phyloP scores from a whole-genome alignment of 2,888 invertebrate genomes.

The Pristionchus mayeri region DNA sequence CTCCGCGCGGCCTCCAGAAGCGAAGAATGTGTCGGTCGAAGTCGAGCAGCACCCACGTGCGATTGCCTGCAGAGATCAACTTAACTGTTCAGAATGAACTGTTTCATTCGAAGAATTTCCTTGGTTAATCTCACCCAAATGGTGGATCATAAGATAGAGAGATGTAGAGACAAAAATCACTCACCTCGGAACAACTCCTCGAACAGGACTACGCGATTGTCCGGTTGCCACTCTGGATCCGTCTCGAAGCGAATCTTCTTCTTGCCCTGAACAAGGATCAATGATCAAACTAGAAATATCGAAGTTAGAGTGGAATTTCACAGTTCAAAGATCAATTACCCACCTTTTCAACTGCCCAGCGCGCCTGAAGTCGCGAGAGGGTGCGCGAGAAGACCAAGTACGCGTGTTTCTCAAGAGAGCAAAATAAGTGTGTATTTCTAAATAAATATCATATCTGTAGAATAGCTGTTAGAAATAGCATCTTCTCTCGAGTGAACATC shows the following conservation, averaged over 20 bases:
- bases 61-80: slow-evolving; percentile 62
- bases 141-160: too few relatives aligned
- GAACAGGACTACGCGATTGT: slow-evolving; percentile 73
- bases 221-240: slow-evolving; percentile 75
- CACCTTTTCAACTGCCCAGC: slow-evolving; percentile 63
- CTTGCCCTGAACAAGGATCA: slow-evolving; percentile 37
- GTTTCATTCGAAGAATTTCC: too few relatives aligned
- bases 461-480: too few relatives aligned
- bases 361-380: slow-evolving; percentile 62
- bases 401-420: slow-evolving; percentile 62
- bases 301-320: not conserved
- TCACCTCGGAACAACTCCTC: slow-evolving; percentile 67
- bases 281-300: not conserved
- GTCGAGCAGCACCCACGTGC: slow-evolving; percentile 74
- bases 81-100: too few relatives aligned
- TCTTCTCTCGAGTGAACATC: not conserved
- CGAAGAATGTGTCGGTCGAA: slow-evolving; percentile 72
- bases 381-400: slow-evolving; percentile 68
- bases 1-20: slow-evolving; percentile 68
- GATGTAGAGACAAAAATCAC: not conserved
- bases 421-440: too few relatives aligned
- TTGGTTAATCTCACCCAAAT: too few relatives aligned
- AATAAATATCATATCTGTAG: too few relatives aligned
- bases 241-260: slow-evolving; percentile 65
- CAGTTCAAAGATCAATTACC: slow-evolving; percentile 49